Percentiles rank a stretch among this genome's conserved stretches.
phyloP scores from a whole-genome alignment of 2,113 vertebrate species.

The Casuarius casuarius region DNA sequence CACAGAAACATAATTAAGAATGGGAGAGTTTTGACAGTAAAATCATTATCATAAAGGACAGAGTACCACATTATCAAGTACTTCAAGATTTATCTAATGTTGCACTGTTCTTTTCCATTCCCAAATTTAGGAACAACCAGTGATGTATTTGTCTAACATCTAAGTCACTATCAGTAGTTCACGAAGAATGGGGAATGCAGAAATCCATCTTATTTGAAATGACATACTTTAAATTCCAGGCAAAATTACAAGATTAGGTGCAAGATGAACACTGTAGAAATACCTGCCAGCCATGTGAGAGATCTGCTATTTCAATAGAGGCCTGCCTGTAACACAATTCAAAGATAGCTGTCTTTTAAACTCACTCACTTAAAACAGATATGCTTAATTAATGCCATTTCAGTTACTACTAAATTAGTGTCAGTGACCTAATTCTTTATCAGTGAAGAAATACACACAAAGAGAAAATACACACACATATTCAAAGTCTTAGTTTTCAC shows the following conservation, averaged over 20 bases:
- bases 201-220: not conserved
- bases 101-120: not conserved
- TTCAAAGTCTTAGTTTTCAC: not conserved
- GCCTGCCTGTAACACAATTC: not conserved
- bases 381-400: constrained; percentile 28
- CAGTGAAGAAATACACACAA: not conserved
- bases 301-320: not conserved
- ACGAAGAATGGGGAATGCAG: not conserved
- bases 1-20: not conserved
- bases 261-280: not conserved
- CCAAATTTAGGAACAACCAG: not conserved
- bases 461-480: not conserved
- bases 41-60: not conserved
- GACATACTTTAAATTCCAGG: not conserved
- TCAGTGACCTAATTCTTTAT: not conserved
- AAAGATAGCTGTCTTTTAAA: constrained; percentile 5
- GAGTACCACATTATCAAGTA: not conserved
- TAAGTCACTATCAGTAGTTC: not conserved
- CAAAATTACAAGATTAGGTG: not conserved
- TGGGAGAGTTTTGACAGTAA: not conserved
- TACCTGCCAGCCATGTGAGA: not conserved
- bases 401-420: constrained; percentile 1
- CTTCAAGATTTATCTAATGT: not conserved
- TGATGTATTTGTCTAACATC: not conserved
- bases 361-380: constrained; percentile 9